Conservation (phyloP, 2,113 vertebrate genomes). For the Rhipidura dahli region DNA sequence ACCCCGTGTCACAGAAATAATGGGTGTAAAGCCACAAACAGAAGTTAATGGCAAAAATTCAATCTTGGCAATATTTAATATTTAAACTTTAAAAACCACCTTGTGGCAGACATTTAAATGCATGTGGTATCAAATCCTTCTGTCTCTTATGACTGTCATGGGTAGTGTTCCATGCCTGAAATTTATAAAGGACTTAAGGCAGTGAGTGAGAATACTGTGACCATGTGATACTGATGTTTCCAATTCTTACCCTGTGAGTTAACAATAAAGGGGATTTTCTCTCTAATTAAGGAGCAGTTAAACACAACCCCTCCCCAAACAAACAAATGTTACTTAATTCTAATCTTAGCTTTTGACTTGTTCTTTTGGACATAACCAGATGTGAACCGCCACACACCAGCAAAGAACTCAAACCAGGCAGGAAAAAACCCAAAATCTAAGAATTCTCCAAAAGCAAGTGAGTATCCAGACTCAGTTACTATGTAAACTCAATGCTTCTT, state of each 20-base stretch:
- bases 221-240: neutral
- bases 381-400: neutral
- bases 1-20: neutral
- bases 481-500: conserved; percentile 59
- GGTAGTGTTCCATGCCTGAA: neutral
- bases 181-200: neutral
- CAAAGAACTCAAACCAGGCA: conserved; percentile 33
- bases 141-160: neutral
- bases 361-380: neutral
- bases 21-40: neutral
- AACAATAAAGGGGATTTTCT: conserved; percentile 8
- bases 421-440: neutral
- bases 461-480: conserved; percentile 57
- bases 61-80: neutral
- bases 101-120: neutral
- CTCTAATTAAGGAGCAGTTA: neutral
- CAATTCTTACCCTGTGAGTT: neutral
- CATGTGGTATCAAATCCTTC: neutral
- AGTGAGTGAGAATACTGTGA: neutral
- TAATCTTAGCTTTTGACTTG: neutral
- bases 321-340: neutral
- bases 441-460: conserved; percentile 49
- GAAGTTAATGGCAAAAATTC: neutral
- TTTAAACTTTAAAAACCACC: neutral
- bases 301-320: neutral